Evolutionary conservation across 2,113 vertebrate species (phyloP), one percentile per base, ranked within the genome.

Genomic region (Eidolon helvum): DNA sequence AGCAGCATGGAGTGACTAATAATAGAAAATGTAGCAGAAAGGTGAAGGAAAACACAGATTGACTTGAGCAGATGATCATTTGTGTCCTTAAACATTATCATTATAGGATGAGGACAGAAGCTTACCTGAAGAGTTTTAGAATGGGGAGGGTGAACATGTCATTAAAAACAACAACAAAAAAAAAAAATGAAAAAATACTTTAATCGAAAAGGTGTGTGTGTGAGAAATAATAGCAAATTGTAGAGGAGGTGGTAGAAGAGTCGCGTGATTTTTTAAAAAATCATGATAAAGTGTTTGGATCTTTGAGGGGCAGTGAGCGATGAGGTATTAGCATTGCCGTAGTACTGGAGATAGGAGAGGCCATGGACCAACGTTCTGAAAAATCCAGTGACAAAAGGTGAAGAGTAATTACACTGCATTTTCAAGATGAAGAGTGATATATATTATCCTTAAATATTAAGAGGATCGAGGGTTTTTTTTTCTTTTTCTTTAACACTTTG

Each of bases 371-470:
- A 72, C 9, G 3, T 63, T 68, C 35, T 24, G 35, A 69, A 85
- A 89, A 59, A 66, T 11, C 19, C 35, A 68, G 7, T 10, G 45
- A 48, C 55, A 57, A 92, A 78, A 92, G 38, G 19, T 75, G 28
- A 43, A 53, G 18, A 84, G 9, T 33, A 90, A 75, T 77, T 57
- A 90, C 8, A 65, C 10, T 43, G 38, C 5, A 61, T 55, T 72
- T 74, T 96, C 40, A 82, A 66, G 45, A 82, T 63, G 65, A 94
- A 83, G 71, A 78, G 15, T 85, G 71, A 65, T 24, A 16, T 9
- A 53, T 33, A 90, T 38, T 40, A 77, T 69, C 88, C 48, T 85
- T 87, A 92, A 79, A 92, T 75, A 87, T 87, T 68, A 78, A 91
- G 43, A 80, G 14, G 69, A 78, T 26, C 3, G 24, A 55, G 33